These are phyloP conservation scores for Ploceus nigricollis DNA, from an alignment of 2,113 vertebrate species.

Conservation along the genomic window DNA sequence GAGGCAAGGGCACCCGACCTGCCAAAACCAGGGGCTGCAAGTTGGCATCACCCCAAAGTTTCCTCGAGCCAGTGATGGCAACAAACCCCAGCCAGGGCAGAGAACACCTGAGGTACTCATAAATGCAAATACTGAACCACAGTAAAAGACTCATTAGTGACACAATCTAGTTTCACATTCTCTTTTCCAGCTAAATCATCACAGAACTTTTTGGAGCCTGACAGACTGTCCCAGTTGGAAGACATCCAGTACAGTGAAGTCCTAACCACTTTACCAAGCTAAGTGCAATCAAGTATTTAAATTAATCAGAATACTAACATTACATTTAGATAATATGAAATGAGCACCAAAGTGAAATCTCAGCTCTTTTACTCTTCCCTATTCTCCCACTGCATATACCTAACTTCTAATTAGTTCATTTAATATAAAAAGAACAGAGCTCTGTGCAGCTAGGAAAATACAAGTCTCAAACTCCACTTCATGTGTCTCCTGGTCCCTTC, in stretches of 20 bases:
- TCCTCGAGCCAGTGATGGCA: background rate
- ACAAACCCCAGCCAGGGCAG: background rate
- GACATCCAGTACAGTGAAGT: background rate
- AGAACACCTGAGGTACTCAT: background rate
- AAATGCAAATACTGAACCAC: background rate
- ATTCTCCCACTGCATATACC: background rate
- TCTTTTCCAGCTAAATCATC: background rate
- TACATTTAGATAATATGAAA: background rate
- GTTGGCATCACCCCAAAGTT: background rate
- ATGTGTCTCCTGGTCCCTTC: background rate
- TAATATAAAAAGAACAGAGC: background rate
- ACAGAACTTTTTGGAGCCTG: background rate
- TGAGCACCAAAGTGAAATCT: background rate
- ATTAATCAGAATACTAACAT: background rate
- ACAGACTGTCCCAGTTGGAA: background rate
- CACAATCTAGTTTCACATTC: background rate
- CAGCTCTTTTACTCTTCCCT: background rate
- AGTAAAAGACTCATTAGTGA: background rate
- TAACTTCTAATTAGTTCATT: slow-evolving; percentile 20
- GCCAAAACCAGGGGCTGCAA: background rate
- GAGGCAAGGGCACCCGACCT: background rate
- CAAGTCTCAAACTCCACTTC: background rate
- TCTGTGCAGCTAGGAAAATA: background rate
- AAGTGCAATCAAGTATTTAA: slow-evolving; percentile 20
- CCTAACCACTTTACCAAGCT: background rate